Evolutionary conservation across 2,113 vertebrate species (phyloP).

Genomic region (Salvelinus alpinus): DNA sequence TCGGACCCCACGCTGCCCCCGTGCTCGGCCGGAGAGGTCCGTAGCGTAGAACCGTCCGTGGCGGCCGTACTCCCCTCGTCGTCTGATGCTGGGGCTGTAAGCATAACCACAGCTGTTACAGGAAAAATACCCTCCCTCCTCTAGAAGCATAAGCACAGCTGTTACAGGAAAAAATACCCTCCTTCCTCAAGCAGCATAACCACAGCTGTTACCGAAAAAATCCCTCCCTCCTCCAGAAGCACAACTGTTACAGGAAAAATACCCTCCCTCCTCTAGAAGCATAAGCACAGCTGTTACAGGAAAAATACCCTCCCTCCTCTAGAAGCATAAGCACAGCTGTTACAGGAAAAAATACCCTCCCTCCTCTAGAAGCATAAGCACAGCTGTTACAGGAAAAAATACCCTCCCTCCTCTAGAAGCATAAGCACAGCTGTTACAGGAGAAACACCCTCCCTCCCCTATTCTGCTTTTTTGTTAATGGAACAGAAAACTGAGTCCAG

Average conservation of each 20-base stretch:
- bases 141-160: slow-evolving; percentile 60
- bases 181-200: background rate
- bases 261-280: slow-evolving; percentile 36
- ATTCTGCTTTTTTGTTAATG: background rate
- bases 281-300: no score
- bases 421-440: no score
- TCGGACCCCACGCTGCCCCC: slow-evolving; percentile 97
- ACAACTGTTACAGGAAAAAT: slow-evolving; percentile 28
- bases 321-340: background rate
- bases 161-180: slow-evolving; percentile 78
- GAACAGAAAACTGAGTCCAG: no score
- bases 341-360: slow-evolving; percentile 51
- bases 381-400: slow-evolving; percentile 30
- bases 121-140: slow-evolving; percentile 77
- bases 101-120: slow-evolving; percentile 96
- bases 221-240: slow-evolving; percentile 12
- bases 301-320: slow-evolving; percentile 50
- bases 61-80: slow-evolving; percentile 98
- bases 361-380: background rate
- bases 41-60: slow-evolving; percentile 94
- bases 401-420: slow-evolving; percentile 36
- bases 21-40: slow-evolving; percentile 96
- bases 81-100: slow-evolving; percentile 98
- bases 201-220: slow-evolving; percentile 22
- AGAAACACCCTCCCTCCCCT: no score